Base-by-base conservation (phyloP, 2,113 vertebrate genomes). In the Pteruthius melanotis region DNA sequence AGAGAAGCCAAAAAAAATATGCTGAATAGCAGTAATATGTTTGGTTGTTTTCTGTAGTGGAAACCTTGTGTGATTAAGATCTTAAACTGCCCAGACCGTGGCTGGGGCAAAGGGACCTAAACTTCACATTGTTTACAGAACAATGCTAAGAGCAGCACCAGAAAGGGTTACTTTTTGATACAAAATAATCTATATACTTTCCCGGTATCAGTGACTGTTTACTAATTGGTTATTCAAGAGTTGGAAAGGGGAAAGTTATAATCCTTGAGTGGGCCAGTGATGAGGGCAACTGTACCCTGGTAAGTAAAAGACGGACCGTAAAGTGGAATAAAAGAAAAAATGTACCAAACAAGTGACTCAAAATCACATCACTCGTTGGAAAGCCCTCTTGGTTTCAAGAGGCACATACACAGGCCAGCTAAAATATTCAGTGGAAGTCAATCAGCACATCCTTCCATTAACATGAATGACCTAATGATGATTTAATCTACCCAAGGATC, bases 311-410 rank as follows among this genome's bases (percentile, higher is more conserved):
- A 61, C 24, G 82, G 70, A 50, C 8, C 31, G 35, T 86, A 80
- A 95, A 90, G 77, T 37, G 35, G 59, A 91, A 88, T 47, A 91
- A 91, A 95, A 89, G n/a, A 72, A 87, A 90, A 94, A 59, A 83
- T 54, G 50, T 72, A 60, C 78, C 83, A 90, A 95, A 94, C 53
- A 77, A 93, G 44, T 96, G 83, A 97, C 80, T 97, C 83, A 96
- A 68, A 92, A 96, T 96, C 79, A 92, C 90, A 91, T 97, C 93
- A 96, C 60, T 94, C 33, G 3, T 63, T 96, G 93, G 94, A 97
- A 95, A 88, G 15, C 11, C 30, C 19, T 83, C 78, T 61, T 80
- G 28, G 52, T 86, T 95, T 90, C 76, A 63, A n/a, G 26, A 85
- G 56, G 28, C 91, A 37, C 60, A 71, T 57, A 49, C 22, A 28